A percentile compares a stretch with the other conserved stretches of the same genome.
phyloP scores from a whole-genome alignment of 2,797 vertebrate species.

The Chaunax sp. region DNA sequence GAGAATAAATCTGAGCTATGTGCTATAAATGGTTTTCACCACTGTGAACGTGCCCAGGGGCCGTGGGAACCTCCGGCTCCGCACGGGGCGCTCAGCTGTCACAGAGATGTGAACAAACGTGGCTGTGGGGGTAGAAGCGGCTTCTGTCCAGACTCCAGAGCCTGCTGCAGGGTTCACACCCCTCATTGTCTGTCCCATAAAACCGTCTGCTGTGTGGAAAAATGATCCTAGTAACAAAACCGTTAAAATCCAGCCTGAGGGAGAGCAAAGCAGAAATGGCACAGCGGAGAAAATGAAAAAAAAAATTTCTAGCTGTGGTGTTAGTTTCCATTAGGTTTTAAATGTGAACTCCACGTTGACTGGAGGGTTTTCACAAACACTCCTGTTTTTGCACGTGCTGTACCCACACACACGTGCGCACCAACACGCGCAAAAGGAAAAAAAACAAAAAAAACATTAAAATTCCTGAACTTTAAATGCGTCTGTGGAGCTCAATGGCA shows the following conservation, averaged over 20 bases:
- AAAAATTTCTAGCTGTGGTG: slow-evolving; percentile 22
- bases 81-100: slow-evolving; percentile 51
- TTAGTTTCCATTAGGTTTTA: slow-evolving; percentile 42
- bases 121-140: slow-evolving; percentile 32
- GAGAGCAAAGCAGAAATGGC: background rate
- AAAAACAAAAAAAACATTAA: background rate
- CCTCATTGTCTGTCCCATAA: slow-evolving; percentile 40
- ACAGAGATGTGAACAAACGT: slow-evolving; percentile 69
- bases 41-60: slow-evolving; percentile 13
- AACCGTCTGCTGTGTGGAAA: slow-evolving; percentile 48
- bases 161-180: slow-evolving; percentile 18
- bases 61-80: slow-evolving; percentile 58
- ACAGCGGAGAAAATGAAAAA: slow-evolving; percentile 25
- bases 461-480: background rate
- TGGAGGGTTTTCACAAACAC: slow-evolving; percentile 17
- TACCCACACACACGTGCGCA: background rate
- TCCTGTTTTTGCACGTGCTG: slow-evolving; percentile 30
- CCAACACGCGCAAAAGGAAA: background rate
- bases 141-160: background rate
- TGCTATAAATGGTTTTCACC: background rate
- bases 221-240: slow-evolving; percentile 24
- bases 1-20: background rate
- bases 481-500: background rate
- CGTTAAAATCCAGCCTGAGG: background rate
- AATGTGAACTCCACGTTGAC: slow-evolving; percentile 36